phyloP scores from a whole-genome alignment of 2,113 vertebrate species.

The Parotia lawesii region DNA sequence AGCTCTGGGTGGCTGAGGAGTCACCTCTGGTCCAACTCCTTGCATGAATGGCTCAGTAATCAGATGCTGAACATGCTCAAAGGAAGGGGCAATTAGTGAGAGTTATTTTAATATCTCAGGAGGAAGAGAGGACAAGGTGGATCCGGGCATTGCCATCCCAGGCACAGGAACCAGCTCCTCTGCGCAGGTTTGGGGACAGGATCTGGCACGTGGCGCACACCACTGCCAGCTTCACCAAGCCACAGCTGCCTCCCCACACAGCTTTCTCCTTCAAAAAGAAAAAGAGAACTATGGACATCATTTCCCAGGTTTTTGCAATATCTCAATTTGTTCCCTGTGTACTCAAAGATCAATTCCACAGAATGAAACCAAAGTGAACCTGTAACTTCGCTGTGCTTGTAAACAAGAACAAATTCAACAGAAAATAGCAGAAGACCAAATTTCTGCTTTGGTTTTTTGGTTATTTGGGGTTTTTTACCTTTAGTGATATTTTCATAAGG shows the following conservation, averaged over 20 bases:
- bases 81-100: neutral
- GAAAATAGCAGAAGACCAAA: neutral
- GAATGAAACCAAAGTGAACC: neutral
- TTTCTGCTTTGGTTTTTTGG: neutral
- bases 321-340: neutral
- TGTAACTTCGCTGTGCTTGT: neutral
- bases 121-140: neutral
- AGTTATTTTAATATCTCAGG: neutral
- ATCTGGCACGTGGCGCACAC: rapidly evolving
- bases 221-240: neutral
- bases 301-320: neutral
- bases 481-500: neutral
- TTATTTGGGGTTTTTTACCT: neutral
- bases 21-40: neutral
- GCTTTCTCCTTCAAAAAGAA: neutral
- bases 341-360: neutral
- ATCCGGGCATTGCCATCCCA: too few species aligned
- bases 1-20: neutral
- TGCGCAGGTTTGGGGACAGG: neutral
- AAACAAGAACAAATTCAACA: neutral
- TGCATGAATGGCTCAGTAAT: neutral
- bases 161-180: neutral
- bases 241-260: neutral
- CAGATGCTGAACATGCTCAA: neutral
- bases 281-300: neutral